Evolutionary conservation across 2,113 vertebrate genomes (phyloP).

Genomic region (Leptobrachium ailaonicum): DNA sequence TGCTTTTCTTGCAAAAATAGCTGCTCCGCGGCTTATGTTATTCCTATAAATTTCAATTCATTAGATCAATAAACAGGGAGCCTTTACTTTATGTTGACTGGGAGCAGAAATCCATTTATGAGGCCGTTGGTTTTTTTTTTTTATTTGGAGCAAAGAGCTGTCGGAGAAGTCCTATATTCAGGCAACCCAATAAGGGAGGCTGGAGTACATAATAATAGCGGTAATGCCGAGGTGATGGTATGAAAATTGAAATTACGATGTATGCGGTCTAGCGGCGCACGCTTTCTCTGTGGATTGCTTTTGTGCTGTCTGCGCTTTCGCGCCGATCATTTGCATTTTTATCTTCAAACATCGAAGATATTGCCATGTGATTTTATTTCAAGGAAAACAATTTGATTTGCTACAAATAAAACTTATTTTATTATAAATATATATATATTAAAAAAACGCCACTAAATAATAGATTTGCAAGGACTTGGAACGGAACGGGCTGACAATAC

Average conservation of each 20-base stretch:
- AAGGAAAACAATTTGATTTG: conserved; percentile 30
- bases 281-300: neutral
- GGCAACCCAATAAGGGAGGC: too few relatives aligned
- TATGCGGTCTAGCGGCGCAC: too few relatives aligned
- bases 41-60: too few relatives aligned
- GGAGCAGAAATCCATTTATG: neutral
- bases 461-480: too few relatives aligned
- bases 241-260: conserved; percentile 24
- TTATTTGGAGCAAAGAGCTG: too few relatives aligned
- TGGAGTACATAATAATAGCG: neutral
- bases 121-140: neutral
- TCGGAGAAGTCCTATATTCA: too few relatives aligned
- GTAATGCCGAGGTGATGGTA: conserved; percentile 16
- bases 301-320: neutral
- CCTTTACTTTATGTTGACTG: neutral
- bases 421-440: too few relatives aligned
- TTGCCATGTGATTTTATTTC: conserved; percentile 37
- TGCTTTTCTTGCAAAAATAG: too few relatives aligned
- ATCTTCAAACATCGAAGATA: conserved; percentile 37
- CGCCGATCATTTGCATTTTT: conserved; percentile 19
- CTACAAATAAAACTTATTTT: conserved; percentile 24
- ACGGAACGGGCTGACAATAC: too few relatives aligned
- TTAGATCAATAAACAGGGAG: too few relatives aligned
- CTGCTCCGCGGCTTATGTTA: too few relatives aligned
- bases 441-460: too few relatives aligned